Evolutionary conservation across 2,797 vertebrate species (phyloP).

Genomic region (Melanotaenia trifasciata): DNA sequence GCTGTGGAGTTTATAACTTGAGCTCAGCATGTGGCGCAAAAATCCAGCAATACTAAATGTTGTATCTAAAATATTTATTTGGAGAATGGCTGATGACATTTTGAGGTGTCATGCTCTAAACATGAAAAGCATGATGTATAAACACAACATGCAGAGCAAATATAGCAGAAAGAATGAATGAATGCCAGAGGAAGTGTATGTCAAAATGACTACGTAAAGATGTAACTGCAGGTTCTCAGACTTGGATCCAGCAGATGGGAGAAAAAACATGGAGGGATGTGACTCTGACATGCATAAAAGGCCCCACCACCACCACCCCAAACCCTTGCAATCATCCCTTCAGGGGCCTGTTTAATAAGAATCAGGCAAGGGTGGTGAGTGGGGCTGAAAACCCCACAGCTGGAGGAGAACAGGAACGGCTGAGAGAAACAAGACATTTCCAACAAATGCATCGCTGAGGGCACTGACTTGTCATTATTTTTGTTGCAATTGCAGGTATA

Average conservation of each 20-base stretch:
- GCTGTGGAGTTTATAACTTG: slow-evolving; percentile 48
- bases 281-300: slow-evolving; percentile 42
- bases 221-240: slow-evolving; percentile 32
- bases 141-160: background rate
- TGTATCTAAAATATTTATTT: slow-evolving; percentile 15
- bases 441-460: slow-evolving; percentile 53
- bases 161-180: slow-evolving; percentile 11
- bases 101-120: slow-evolving; percentile 10
- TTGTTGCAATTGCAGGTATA: slow-evolving; percentile 43
- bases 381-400: slow-evolving; percentile 73
- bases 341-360: slow-evolving; percentile 77
- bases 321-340: slow-evolving; percentile 47
- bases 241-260: slow-evolving; percentile 40
- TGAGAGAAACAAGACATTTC: slow-evolving; percentile 74
- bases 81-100: slow-evolving; percentile 18
- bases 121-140: background rate
- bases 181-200: slow-evolving; percentile 26
- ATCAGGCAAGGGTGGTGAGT: slow-evolving; percentile 71
- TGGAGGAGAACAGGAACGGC: slow-evolving; percentile 70
- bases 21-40: slow-evolving; percentile 29
- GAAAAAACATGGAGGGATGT: slow-evolving; percentile 36
- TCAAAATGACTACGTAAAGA: slow-evolving; percentile 35
- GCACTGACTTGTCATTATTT: slow-evolving; percentile 27
- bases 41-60: slow-evolving; percentile 14
- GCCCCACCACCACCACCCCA: background rate